Percentiles rank a stretch among this genome's conserved stretches.
Conservation (phyloP, 2,797 vertebrate genomes). For the Anguilla megastoma region DNA sequence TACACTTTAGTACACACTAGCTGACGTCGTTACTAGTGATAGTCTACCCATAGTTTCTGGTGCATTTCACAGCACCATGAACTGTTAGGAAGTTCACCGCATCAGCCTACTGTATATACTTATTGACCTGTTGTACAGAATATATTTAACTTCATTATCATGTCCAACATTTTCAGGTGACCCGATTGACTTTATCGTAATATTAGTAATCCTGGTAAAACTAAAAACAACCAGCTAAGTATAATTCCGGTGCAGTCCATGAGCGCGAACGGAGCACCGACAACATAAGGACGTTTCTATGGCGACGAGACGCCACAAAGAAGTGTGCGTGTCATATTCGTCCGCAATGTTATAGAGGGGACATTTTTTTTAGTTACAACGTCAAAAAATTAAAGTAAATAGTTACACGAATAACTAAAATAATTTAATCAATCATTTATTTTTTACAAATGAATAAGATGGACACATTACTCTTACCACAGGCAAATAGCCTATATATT, state of each 20-base stretch:
- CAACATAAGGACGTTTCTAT: slow-evolving; percentile 50
- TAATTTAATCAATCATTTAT: too few species aligned
- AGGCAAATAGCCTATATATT: too few species aligned
- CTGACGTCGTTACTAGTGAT: background rate
- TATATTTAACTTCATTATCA: background rate
- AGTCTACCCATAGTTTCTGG: background rate
- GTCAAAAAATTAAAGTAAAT: too few species aligned
- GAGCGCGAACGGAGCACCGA: background rate
- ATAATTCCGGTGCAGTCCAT: background rate
- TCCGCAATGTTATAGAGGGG: background rate
- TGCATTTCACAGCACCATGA: background rate
- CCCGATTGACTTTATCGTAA: background rate
- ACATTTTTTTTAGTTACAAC: background rate
- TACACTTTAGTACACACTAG: background rate
- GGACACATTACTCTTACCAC: too few species aligned
- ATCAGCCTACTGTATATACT: background rate
- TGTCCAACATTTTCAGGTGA: background rate
- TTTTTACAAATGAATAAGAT: too few species aligned
- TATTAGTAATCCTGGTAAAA: background rate
- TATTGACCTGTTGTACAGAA: background rate
- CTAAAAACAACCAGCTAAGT: background rate
- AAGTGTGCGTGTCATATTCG: background rate
- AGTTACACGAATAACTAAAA: too few species aligned
- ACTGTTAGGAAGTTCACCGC: background rate
- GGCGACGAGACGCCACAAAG: slow-evolving; percentile 50